Conservation (phyloP, 1,140 invertebrate species). For the Cardiocondyla obscurior region DNA sequence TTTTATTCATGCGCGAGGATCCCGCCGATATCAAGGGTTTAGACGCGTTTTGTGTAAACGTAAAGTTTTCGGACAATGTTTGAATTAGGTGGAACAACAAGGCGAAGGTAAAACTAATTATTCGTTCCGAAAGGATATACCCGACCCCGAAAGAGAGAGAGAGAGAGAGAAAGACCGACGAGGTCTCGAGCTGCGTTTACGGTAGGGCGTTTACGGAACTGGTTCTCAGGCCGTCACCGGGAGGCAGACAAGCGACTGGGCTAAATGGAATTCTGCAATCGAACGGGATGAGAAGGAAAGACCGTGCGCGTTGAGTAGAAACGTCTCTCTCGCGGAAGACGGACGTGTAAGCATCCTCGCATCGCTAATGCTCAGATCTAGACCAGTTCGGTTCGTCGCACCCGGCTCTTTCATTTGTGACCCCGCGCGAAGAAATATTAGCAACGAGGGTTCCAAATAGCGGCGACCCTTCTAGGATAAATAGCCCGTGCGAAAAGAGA, state of each 20-base stretch:
- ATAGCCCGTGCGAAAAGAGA: conserved; percentile 38
- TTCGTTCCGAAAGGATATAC: conserved; percentile 24
- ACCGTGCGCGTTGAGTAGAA: neutral
- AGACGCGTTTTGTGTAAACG: conserved; percentile 7
- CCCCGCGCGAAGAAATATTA: conserved; percentile 37
- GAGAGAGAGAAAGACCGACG: no score
- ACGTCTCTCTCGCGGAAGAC: conserved; percentile 21
- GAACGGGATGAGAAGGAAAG: conserved; percentile 16
- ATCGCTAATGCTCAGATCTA: conserved; percentile 23
- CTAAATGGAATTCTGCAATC: conserved; percentile 38
- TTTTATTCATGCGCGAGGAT: neutral
- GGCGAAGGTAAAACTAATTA: conserved; percentile 38
- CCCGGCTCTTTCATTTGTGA: conserved; percentile 16
- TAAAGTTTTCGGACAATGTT: conserved; percentile 19
- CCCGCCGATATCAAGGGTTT: conserved; percentile 9
- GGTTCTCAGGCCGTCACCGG: conserved; percentile 21
- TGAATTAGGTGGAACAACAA: conserved; percentile 28
- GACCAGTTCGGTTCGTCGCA: conserved; percentile 12
- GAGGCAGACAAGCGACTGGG: conserved; percentile 17
- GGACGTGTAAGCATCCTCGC: conserved; percentile 24
- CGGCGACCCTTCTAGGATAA: conserved; percentile 5
- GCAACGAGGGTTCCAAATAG: conserved; percentile 1
- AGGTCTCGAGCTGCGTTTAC: conserved; percentile 15
- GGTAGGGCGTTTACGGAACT: conserved; percentile 9
- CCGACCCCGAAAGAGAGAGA: neutral